Conservation (phyloP, 2,113 vertebrate species). For the Coracopsis vasa region DNA sequence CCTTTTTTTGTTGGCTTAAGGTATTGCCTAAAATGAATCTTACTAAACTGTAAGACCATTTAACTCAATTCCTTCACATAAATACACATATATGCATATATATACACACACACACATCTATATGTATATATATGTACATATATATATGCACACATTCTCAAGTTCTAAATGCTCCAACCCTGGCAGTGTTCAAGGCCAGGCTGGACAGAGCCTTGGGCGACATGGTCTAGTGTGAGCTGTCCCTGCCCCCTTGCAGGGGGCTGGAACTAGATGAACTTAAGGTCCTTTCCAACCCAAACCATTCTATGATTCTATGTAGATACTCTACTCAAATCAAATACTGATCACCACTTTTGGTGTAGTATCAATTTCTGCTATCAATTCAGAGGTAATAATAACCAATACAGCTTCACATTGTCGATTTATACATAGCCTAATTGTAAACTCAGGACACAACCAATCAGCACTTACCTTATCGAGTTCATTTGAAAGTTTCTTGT, state of each 20-base stretch:
- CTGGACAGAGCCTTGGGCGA: neutral
- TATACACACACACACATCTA: neutral
- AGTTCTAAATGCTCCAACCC: neutral
- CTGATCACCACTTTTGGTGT: neutral
- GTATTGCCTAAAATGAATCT: neutral
- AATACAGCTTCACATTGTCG: neutral
- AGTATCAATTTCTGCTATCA: neutral
- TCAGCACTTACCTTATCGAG: slow-evolving; percentile 82
- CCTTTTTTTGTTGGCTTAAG: neutral
- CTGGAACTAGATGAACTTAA: neutral
- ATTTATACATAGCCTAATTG: rapidly evolving
- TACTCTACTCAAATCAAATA: neutral
- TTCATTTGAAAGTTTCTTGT: slow-evolving; percentile 91
- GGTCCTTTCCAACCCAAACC: neutral
- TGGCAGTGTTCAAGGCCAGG: neutral
- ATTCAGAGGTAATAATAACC: neutral
- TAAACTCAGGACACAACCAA: neutral
- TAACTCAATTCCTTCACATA: neutral
- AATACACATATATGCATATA: neutral
- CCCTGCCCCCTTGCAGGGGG: neutral
- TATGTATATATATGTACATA: too few relatives aligned
- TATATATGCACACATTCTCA: neutral
- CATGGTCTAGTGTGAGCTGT: neutral
- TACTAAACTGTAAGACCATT: neutral
- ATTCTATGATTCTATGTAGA: neutral